These are phyloP conservation scores for Henicopernis longicauda DNA, from an alignment of 2,113 vertebrate species.

Conservation along the genomic window DNA sequence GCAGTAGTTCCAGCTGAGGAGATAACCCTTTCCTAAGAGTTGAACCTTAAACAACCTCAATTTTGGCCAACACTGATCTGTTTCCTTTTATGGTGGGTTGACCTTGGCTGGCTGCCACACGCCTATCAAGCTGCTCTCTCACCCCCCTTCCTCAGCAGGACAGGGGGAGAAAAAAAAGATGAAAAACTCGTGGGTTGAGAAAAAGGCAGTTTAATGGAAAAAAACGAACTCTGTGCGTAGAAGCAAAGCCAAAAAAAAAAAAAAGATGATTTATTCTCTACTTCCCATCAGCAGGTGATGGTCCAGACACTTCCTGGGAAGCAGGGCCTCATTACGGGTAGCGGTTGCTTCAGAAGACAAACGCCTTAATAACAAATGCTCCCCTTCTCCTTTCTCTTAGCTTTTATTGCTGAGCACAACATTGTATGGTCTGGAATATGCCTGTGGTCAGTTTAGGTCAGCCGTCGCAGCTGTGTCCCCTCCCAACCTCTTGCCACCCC, in stretches of 20 bases:
- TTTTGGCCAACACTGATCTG: background rate
- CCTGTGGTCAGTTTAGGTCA: background rate
- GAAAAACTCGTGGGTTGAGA: background rate
- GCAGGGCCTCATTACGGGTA: background rate
- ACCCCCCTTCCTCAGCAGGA: background rate
- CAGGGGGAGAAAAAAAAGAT: background rate
- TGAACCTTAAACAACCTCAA: background rate
- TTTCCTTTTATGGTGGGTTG: background rate
- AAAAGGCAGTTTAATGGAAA: background rate
- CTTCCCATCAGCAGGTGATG: background rate
- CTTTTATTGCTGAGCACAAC: background rate
- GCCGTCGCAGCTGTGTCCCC: too few relatives aligned
- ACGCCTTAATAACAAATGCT: background rate
- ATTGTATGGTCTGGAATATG: background rate
- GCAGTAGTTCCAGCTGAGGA: background rate
- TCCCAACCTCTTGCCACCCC: background rate
- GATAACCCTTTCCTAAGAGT: background rate
- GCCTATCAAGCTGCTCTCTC: background rate
- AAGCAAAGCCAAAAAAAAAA: background rate
- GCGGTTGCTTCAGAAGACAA: background rate
- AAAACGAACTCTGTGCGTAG: accelerated
- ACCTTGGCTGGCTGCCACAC: background rate
- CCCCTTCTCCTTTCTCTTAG: background rate
- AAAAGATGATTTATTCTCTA: background rate
- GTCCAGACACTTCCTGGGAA: background rate